A percentile compares a stretch with the other conserved stretches of the same genome.
Evolutionary conservation across 2,888 invertebrate genomes (phyloP).

Genomic region (Chrysolina oricalcia): DNA sequence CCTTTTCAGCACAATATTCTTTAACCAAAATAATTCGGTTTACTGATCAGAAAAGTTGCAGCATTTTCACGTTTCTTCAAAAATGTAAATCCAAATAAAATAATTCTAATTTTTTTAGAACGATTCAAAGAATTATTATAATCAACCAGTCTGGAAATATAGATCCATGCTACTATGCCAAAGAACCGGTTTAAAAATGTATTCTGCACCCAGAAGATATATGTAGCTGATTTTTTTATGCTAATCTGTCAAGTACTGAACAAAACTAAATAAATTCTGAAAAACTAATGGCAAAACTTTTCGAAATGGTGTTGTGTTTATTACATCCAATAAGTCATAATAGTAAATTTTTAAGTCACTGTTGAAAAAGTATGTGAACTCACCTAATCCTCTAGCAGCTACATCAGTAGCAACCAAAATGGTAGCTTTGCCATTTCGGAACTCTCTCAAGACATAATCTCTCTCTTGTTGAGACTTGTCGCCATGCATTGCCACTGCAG

Average conservation of each 20-base stretch:
- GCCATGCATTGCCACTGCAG: constrained; percentile 90
- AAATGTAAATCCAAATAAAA: neutral
- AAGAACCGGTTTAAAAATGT: neutral
- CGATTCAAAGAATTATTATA: neutral
- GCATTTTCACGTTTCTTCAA: too few species aligned
- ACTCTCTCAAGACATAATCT: constrained; percentile 92
- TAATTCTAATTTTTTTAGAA: neutral
- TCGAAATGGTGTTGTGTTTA: neutral
- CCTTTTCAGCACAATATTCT: too few species aligned
- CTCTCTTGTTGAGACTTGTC: constrained; percentile 96
- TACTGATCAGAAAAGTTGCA: too few species aligned
- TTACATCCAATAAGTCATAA: neutral
- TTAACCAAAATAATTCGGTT: too few species aligned
- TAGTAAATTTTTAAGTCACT: too few species aligned
- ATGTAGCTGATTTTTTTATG: neutral
- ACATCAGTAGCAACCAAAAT: constrained; percentile 98
- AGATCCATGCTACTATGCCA: constrained; percentile 28
- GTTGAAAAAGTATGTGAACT: constrained; percentile 68
- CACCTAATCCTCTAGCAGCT: constrained; percentile 95
- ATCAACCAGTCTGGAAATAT: constrained; percentile 24
- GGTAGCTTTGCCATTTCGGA: constrained; percentile 87
- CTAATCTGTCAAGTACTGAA: neutral
- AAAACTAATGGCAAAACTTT: too few species aligned
- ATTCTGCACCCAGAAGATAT: neutral
- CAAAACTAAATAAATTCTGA: neutral